A percentile compares a stretch with the other conserved stretches of the same genome.
phyloP scores from a whole-genome alignment of 2,888 invertebrate genomes.

The Gonocerus acuteangulatus region DNA sequence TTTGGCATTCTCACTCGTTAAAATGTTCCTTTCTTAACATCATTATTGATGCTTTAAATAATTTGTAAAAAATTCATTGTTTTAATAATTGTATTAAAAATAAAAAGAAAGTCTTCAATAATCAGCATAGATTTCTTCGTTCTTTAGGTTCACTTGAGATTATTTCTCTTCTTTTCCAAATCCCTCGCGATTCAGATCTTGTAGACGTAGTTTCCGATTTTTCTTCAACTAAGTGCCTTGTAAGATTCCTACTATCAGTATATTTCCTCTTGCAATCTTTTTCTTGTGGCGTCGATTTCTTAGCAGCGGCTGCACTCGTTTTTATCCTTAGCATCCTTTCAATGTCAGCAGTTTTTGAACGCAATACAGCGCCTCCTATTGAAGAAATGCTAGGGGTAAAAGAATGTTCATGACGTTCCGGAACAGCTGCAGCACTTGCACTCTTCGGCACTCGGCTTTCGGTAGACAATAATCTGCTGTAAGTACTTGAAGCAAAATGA shows the following conservation, averaged over 20 bases:
- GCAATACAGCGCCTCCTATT: conserved; percentile 57
- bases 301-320: conserved; percentile 39
- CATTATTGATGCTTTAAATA: too few relatives aligned
- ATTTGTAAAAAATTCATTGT: too few relatives aligned
- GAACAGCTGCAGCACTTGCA: conserved; percentile 36
- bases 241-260: conserved; percentile 54
- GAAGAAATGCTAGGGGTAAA: conserved; percentile 47
- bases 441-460: conserved; percentile 38
- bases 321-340: conserved; percentile 50
- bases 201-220: conserved; percentile 41
- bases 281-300: conserved; percentile 47
- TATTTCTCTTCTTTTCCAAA: conserved; percentile 72
- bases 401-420: conserved; percentile 25
- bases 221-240: conserved; percentile 51
- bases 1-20: too few relatives aligned
- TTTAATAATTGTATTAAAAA: background rate
- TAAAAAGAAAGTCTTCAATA: too few relatives aligned
- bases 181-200: conserved; percentile 41
- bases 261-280: conserved; percentile 55
- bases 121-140: conserved; percentile 17
- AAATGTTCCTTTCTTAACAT: too few relatives aligned
- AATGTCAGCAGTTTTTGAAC: conserved; percentile 60
- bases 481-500: conserved; percentile 12
- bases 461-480: conserved; percentile 26
- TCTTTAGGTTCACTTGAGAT: conserved; percentile 65